Evolutionary conservation across 2,888 invertebrate species (phyloP).

Genomic region (Toxonevra muliebris): DNA sequence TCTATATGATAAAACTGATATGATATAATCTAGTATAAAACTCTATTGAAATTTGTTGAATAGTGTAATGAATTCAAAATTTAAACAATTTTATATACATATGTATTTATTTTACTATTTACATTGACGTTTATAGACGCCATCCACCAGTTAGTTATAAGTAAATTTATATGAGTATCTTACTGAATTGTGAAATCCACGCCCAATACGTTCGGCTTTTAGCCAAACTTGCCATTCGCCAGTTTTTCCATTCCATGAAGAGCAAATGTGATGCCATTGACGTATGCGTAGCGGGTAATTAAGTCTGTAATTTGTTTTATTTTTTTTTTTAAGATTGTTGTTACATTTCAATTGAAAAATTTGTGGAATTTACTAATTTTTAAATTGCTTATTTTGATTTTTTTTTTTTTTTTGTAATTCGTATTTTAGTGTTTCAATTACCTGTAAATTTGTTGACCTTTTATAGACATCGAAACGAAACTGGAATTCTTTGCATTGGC

Average conservation of each 20-base stretch:
- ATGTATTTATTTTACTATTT: too few species aligned
- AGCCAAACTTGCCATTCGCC: constrained; percentile 93
- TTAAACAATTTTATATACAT: too few species aligned
- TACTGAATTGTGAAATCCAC: constrained; percentile 88
- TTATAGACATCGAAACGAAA: constrained; percentile 82
- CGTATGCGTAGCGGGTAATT: constrained; percentile 75
- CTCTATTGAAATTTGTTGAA: too few species aligned
- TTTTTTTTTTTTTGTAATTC: background rate
- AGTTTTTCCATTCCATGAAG: constrained; percentile 88
- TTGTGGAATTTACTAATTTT: background rate
- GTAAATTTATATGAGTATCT: constrained; percentile 55
- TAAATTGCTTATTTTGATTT: background rate
- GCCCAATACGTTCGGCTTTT: constrained; percentile 83
- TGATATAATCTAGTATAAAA: too few species aligned
- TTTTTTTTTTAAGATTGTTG: background rate
- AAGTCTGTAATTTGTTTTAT: constrained; percentile 64
- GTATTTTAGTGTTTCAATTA: constrained; percentile 54
- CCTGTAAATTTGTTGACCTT: constrained; percentile 83
- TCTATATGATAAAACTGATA: too few species aligned
- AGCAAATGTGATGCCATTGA: constrained; percentile 87
- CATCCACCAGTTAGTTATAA: too few species aligned
- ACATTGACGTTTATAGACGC: too few species aligned
- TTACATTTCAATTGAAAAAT: background rate
- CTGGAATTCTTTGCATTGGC: constrained; percentile 83
- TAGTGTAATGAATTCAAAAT: too few species aligned